phyloP scores from a whole-genome alignment of 2,797 vertebrate species.

The Discoglossus pictus region DNA sequence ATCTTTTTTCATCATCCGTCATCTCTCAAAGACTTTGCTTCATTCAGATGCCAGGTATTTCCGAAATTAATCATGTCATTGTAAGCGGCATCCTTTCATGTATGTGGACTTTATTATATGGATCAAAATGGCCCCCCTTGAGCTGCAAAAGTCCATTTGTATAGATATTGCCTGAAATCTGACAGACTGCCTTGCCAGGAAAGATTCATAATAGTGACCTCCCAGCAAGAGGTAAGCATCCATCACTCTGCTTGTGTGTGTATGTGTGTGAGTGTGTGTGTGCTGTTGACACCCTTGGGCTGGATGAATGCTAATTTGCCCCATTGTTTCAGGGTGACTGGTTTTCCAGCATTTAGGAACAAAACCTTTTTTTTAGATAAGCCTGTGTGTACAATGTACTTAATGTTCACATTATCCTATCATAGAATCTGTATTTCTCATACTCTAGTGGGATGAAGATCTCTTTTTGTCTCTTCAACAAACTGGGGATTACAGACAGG shows the following conservation, averaged over 20 bases:
- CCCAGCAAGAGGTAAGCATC: constrained; percentile 76
- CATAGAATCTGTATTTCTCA: constrained; percentile 57
- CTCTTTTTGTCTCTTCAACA: constrained; percentile 64
- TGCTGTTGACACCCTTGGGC: constrained; percentile 64
- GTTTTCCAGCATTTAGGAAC: constrained; percentile 77
- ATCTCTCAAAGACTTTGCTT: constrained; percentile 70
- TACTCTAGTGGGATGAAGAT: constrained; percentile 59
- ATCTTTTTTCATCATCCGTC: constrained; percentile 76
- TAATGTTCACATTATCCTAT: constrained; percentile 72
- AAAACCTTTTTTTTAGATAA: constrained; percentile 76
- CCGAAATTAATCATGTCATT: constrained; percentile 79
- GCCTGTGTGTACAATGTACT: constrained; percentile 68
- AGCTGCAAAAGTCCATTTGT: constrained; percentile 69
- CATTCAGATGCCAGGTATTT: constrained; percentile 82
- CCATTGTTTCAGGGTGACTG: constrained; percentile 87
- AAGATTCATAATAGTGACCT: constrained; percentile 71
- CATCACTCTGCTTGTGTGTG: constrained; percentile 60
- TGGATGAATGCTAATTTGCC: constrained; percentile 78
- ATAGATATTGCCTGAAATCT: constrained; percentile 68
- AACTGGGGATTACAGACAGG: constrained; percentile 58
- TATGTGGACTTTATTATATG: constrained; percentile 75
- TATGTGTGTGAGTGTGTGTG: constrained; percentile 47
- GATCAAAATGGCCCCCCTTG: constrained; percentile 65
- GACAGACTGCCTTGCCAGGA: constrained; percentile 72
- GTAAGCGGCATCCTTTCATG: constrained; percentile 78